Evolutionary conservation across 2,888 invertebrate genomes (phyloP), one percentile per base, ranked within the genome.

Genomic region (Tipula helvola): DNA sequence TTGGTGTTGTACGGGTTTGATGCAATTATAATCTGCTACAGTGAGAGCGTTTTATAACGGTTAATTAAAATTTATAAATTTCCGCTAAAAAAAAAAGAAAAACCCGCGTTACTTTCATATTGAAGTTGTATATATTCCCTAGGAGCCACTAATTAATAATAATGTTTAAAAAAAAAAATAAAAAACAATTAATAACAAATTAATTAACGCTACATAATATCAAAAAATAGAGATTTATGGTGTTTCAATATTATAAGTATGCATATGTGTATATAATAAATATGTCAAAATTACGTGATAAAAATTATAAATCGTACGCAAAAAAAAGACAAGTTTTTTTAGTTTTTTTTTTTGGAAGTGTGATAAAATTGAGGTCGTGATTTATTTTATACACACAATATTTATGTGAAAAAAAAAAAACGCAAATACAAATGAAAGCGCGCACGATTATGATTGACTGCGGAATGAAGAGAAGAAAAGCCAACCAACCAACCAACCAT

Each of bases 301-400:
- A 28, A 71, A 7, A 28, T 71, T 18, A 28, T 71, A 28, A 71
- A 28, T 71, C 71, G 71, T 28, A 71, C 71, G 71, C 71, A 71
- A 71, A 71, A 28, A n/a, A 52, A 71, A 71, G 71, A 71, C 71
- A 28, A 71, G 71, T 71, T 71, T 71, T 71, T 28, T 71, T 71
- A 12, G n/a, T 52, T 52, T 52, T 52, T 52, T 13, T 71, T 71
- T 71, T 71, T 71, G 71, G 71, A 71, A 71, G 71, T 28, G 71
- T 71, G 71, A 71, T 71, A 71, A 71, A 71, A 71, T 71, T 71
- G 71, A 71, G 71, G 71, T 71, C 71, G 71, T 71, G 71, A 71
- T 71, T 71, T 71, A 71, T 71, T 71, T 71, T 28, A 71, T 71
- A 71, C 71, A 71, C 28, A 71, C 28, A 28, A 28, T 28, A 28